Conservation (phyloP, 2,113 vertebrate genomes). For the Proteles cristata region DNA sequence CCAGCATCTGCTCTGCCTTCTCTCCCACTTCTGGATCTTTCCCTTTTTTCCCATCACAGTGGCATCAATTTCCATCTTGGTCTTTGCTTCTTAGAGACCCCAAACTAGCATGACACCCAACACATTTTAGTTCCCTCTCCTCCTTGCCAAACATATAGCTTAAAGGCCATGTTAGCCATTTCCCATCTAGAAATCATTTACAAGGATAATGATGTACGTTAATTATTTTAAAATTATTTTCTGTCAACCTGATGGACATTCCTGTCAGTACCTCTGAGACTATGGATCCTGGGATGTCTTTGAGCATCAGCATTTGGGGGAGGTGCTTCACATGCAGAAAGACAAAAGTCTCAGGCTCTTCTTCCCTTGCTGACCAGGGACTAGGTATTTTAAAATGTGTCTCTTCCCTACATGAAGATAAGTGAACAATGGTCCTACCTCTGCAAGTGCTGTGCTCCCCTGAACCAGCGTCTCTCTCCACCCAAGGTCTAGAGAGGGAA, state of each 20-base stretch:
- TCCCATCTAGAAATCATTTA: neutral
- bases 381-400: neutral
- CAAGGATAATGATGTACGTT: neutral
- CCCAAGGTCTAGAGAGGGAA: neutral
- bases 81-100: neutral
- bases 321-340: slow-evolving; percentile 56
- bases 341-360: slow-evolving; percentile 50
- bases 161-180: neutral
- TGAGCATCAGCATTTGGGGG: neutral
- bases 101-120: neutral
- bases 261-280: slow-evolving; percentile 52
- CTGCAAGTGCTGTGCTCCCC: neutral
- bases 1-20: too few relatives aligned
- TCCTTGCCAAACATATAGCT: neutral
- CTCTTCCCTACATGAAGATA: neutral
- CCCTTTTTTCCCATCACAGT: neutral
- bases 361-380: slow-evolving; percentile 17
- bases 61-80: neutral
- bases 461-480: neutral
- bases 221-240: neutral
- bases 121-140: neutral
- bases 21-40: neutral
- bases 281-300: neutral
- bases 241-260: neutral
- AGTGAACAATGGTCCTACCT: fast-evolving